phyloP scores from a whole-genome alignment of 2,113 vertebrate species.

The Pantherophis guttatus region DNA sequence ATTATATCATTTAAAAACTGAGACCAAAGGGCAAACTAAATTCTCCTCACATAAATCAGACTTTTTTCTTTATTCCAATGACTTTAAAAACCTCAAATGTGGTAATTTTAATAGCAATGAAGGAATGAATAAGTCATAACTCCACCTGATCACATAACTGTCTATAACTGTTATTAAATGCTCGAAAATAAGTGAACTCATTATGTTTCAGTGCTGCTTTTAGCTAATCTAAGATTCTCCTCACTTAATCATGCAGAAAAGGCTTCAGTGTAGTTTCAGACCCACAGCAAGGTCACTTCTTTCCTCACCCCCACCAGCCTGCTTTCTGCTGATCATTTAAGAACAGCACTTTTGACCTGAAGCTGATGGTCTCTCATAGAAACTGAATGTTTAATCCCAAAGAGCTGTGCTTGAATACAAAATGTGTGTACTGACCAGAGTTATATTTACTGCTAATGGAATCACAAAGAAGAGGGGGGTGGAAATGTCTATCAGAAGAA shows the following conservation, averaged over 20 bases:
- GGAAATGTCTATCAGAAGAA: conserved; percentile 66
- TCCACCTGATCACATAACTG: conserved; percentile 86
- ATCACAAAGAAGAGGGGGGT: conserved; percentile 46
- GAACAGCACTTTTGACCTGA: conserved; percentile 75
- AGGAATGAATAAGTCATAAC: conserved; percentile 87
- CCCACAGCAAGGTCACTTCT: conserved; percentile 79
- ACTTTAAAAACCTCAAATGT: conserved; percentile 85
- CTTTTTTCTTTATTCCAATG: conserved; percentile 85
- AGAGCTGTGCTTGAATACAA: conserved; percentile 65
- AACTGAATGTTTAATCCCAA: conserved; percentile 69
- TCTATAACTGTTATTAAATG: conserved; percentile 89
- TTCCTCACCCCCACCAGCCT: conserved; percentile 58
- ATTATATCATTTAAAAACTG: conserved; percentile 92
- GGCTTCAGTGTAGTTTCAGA: conserved; percentile 76
- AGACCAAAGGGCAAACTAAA: conserved; percentile 92
- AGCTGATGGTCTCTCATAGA: conserved; percentile 73
- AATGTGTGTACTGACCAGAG: conserved; percentile 65
- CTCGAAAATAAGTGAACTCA: conserved; percentile 84
- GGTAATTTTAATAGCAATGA: conserved; percentile 86
- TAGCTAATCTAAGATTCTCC: conserved; percentile 82
- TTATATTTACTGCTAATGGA: conserved; percentile 71
- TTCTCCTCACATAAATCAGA: conserved; percentile 93
- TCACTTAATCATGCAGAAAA: conserved; percentile 83
- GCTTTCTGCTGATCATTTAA: conserved; percentile 75
- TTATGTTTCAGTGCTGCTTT: conserved; percentile 84